phyloP scores from a whole-genome alignment of 2,113 vertebrate genomes.

The Solenodon paradoxus region DNA sequence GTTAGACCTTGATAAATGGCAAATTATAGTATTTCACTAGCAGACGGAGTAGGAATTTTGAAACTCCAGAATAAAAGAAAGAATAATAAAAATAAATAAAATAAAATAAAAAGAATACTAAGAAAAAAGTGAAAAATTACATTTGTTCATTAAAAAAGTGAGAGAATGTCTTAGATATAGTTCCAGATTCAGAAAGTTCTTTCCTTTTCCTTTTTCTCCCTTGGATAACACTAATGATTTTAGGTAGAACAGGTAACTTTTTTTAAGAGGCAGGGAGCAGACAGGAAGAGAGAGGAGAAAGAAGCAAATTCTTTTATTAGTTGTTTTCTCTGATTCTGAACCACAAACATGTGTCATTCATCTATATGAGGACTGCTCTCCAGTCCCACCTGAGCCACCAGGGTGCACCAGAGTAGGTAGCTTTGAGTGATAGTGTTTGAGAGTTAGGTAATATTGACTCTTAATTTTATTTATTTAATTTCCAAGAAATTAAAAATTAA shows the following conservation, averaged over 20 bases:
- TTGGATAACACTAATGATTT: background rate
- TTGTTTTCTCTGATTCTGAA: no score
- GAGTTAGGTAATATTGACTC: background rate
- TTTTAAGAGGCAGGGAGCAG: no score
- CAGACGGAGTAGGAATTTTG: background rate
- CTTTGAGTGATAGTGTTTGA: background rate
- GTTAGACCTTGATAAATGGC: background rate
- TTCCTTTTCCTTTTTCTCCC: background rate
- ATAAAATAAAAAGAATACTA: no score
- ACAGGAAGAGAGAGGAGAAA: no score
- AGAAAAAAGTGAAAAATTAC: background rate
- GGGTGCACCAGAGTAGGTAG: no score
- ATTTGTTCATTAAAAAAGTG: background rate
- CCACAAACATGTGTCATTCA: no score
- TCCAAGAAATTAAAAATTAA: background rate
- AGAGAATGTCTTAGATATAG: no score
- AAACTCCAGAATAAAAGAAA: background rate
- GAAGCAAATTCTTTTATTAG: no score
- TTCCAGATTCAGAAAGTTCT: background rate
- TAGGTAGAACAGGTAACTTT: background rate
- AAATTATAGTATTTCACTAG: background rate
- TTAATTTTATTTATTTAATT: background rate
- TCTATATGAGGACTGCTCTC: no score
- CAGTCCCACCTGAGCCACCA: no score
- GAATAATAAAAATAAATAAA: background rate